These are phyloP conservation scores for Alligator sinensis DNA, from an alignment of 2,113 vertebrate genomes.

Conservation along the genomic window DNA sequence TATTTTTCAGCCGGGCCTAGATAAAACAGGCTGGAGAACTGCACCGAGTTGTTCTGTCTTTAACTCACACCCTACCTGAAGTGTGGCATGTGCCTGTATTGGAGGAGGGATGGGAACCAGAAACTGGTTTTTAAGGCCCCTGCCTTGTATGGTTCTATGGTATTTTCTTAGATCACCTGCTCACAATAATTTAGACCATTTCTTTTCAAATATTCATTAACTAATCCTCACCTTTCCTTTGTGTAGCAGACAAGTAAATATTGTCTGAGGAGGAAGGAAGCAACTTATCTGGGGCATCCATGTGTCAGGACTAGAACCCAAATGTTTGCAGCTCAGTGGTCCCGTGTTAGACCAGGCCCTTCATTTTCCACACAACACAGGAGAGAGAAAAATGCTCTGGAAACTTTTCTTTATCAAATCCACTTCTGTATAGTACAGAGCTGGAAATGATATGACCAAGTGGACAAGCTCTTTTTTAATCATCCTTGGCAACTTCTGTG, in stretches of 20 bases:
- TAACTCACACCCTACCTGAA: constrained; percentile 9
- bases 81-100: neutral
- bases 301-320: neutral
- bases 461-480: neutral
- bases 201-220: neutral
- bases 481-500: neutral
- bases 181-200: neutral
- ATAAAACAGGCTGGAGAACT: constrained; percentile 14
- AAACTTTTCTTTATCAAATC: neutral
- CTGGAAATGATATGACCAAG: neutral
- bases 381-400: fast-evolving
- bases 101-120: neutral
- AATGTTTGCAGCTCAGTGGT: neutral
- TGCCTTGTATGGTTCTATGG: neutral
- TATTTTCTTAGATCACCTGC: neutral
- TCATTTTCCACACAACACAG: neutral
- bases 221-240: neutral
- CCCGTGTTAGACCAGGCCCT: neutral
- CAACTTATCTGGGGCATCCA: neutral
- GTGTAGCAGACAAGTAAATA: neutral
- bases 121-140: neutral
- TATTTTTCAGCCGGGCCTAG: neutral
- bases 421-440: neutral
- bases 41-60: neutral
- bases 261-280: neutral